Evolutionary conservation across 2,888 invertebrate genomes (phyloP).

Genomic region (Deroplatys truncata): DNA sequence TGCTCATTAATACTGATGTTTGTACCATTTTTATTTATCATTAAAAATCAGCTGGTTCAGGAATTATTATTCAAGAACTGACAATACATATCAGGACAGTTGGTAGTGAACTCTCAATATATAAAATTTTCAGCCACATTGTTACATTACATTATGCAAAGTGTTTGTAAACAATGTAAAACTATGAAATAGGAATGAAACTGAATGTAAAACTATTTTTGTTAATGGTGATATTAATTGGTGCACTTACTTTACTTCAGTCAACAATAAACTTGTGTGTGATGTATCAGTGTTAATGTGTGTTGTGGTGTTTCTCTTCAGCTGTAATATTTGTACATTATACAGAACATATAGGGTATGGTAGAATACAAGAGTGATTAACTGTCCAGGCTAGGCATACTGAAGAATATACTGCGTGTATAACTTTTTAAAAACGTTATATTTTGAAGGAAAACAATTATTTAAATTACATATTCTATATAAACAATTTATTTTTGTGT

Average conservation of each 20-base stretch:
- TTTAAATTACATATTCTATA: background rate
- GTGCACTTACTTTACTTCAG: background rate
- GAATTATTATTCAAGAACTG: background rate
- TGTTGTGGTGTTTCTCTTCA: background rate
- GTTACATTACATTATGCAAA: background rate
- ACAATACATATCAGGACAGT: background rate
- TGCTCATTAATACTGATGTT: background rate
- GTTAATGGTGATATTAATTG: background rate
- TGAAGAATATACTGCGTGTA: background rate
- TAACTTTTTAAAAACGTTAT: background rate
- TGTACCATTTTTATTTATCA: background rate
- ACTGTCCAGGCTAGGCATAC: background rate
- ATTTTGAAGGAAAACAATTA: background rate
- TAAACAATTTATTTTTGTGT: background rate
- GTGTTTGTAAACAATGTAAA: background rate
- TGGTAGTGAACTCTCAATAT: background rate
- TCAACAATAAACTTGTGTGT: background rate
- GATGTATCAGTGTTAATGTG: background rate
- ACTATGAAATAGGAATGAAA: background rate
- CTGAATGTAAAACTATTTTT: background rate
- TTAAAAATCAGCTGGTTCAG: background rate
- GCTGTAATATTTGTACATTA: background rate
- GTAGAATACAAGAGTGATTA: background rate
- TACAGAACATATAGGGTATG: background rate
- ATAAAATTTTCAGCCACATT: background rate